Percentiles rank a stretch among this genome's conserved stretches.
These are phyloP conservation scores for Pycnonotus jocosus DNA, from an alignment of 2,113 vertebrate genomes.

Conservation along the genomic window DNA sequence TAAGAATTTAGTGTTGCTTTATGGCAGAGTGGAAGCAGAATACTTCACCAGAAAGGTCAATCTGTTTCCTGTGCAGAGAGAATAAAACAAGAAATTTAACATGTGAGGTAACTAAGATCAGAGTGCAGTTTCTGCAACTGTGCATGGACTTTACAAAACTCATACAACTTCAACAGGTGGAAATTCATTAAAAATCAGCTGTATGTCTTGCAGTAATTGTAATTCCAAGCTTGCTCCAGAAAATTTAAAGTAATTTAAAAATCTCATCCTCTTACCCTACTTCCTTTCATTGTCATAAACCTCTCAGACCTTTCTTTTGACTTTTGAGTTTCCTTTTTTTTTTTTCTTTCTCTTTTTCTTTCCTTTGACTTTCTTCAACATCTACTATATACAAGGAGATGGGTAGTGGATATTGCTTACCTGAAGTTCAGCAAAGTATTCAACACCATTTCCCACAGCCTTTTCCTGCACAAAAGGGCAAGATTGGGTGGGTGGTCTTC, in stretches of 20 bases:
- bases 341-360: neutral
- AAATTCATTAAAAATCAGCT: neutral
- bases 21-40: neutral
- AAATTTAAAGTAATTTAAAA: neutral
- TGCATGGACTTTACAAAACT: fast-evolving
- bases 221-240: fast-evolving
- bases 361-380: neutral
- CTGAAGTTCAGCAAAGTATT: neutral
- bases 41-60: neutral
- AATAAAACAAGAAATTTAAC: neutral
- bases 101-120: neutral
- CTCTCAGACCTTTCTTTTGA: neutral
- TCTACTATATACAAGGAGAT: neutral
- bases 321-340: neutral
- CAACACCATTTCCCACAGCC: neutral
- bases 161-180: neutral
- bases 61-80: neutral
- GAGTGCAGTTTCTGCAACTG: neutral
- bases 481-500: neutral
- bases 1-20: neutral
- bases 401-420: neutral
- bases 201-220: neutral
- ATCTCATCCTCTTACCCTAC: neutral
- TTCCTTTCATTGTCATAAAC: neutral
- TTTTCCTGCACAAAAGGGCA: neutral